phyloP scores from a whole-genome alignment of 2,113 vertebrate genomes.

The Dasypus novemcinctus region DNA sequence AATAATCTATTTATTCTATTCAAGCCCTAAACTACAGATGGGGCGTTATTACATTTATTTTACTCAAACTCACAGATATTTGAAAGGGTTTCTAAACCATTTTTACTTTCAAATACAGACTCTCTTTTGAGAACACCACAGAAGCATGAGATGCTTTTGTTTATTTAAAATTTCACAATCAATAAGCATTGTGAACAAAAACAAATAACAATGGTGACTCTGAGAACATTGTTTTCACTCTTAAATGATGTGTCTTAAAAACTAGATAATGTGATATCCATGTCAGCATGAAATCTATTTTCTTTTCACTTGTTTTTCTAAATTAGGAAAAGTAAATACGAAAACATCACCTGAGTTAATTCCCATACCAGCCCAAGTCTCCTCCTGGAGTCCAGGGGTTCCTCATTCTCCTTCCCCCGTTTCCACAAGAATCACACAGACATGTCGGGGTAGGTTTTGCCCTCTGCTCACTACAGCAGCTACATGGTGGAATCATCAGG shows the following conservation, averaged over 20 bases:
- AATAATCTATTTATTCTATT: neutral
- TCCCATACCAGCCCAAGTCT: neutral
- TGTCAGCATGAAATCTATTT: neutral
- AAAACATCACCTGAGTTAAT: neutral
- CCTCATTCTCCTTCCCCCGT: neutral
- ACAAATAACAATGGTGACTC: neutral
- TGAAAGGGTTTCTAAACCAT: neutral
- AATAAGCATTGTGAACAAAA: neutral
- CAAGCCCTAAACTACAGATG: slow-evolving; percentile 13
- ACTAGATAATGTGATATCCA: neutral
- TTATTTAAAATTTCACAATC: slow-evolving; percentile 26
- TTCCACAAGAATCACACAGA: neutral
- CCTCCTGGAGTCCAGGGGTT: neutral
- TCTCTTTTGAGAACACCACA: neutral
- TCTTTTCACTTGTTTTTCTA: neutral
- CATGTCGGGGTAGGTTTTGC: neutral
- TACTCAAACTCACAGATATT: neutral
- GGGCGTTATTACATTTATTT: neutral
- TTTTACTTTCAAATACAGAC: slow-evolving; percentile 29
- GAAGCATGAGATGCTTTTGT: neutral
- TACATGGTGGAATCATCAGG: rapidly evolving
- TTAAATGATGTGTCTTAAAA: neutral
- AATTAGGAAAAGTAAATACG: neutral
- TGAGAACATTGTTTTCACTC: neutral
- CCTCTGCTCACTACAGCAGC: rapidly evolving